Conservation (phyloP, 1,140 invertebrate species). For the Drosophila jambulina region DNA sequence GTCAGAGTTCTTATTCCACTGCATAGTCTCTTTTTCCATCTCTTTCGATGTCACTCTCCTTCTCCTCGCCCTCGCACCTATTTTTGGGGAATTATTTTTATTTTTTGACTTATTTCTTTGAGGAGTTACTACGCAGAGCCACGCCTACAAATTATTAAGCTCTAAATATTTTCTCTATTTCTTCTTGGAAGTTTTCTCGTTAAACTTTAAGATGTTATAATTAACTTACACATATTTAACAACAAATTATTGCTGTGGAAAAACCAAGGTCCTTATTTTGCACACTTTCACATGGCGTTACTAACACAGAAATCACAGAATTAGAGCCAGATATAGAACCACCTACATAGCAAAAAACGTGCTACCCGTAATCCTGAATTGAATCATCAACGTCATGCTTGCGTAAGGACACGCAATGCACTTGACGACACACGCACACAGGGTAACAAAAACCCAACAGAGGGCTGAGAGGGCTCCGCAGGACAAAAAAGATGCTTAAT, state of each 20-base stretch:
- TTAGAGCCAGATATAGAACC: background rate
- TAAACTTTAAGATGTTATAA: too few species aligned
- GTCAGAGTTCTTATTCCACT: too few species aligned
- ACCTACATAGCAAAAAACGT: background rate
- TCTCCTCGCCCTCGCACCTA: too few species aligned
- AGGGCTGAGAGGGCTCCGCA: conserved; percentile 10
- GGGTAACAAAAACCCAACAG: background rate
- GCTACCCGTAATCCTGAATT: conserved; percentile 12
- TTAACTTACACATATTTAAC: too few species aligned
- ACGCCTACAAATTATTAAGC: too few species aligned
- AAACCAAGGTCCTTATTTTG: background rate
- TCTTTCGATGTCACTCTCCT: too few species aligned
- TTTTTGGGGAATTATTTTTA: too few species aligned
- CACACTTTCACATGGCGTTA: background rate
- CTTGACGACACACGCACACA: conserved; percentile 24
- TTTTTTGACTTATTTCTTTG: too few species aligned
- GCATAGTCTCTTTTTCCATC: too few species aligned
- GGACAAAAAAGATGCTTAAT: conserved; percentile 39
- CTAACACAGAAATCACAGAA: background rate
- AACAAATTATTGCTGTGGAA: background rate
- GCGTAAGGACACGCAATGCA: conserved; percentile 46
- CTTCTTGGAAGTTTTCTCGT: too few species aligned
- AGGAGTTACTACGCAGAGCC: too few species aligned
- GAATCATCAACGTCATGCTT: conserved; percentile 40
- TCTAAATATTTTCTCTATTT: too few species aligned